These are phyloP conservation scores for Ochlodes sylvanus DNA, from an alignment of 2,888 invertebrate genomes.

Conservation along the genomic window DNA sequence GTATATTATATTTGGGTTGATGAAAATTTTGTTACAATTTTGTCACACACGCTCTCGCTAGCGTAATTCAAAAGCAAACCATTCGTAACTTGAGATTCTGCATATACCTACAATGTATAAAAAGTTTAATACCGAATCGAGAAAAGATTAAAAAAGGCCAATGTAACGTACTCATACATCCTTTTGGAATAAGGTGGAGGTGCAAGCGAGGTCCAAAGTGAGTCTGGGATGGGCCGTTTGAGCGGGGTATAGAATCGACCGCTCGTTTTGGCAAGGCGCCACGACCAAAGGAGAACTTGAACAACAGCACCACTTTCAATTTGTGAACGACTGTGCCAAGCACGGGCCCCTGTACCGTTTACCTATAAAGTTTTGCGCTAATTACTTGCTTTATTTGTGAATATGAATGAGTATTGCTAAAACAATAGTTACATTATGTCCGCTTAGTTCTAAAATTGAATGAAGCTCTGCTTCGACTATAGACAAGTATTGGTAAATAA, in stretches of 20 bases:
- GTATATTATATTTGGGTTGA: too few relatives aligned
- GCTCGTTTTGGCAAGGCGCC: slow-evolving; percentile 65
- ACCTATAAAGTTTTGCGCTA: slow-evolving; percentile 28
- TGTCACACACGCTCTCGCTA: too few relatives aligned
- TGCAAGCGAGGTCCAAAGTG: slow-evolving; percentile 37
- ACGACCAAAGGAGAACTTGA: slow-evolving; percentile 53
- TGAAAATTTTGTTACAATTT: too few relatives aligned
- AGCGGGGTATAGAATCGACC: slow-evolving; percentile 62
- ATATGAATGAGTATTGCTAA: neutral
- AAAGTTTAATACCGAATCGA: too few relatives aligned
- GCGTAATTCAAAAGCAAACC: too few relatives aligned
- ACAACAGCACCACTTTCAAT: slow-evolving; percentile 61
- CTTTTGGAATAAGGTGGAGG: slow-evolving; percentile 44
- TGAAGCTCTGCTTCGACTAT: too few relatives aligned
- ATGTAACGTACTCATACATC: neutral
- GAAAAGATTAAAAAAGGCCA: neutral
- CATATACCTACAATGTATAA: too few relatives aligned
- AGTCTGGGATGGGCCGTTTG: slow-evolving; percentile 43
- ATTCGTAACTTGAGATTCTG: too few relatives aligned
- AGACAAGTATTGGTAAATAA: too few relatives aligned
- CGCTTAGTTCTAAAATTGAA: too few relatives aligned
- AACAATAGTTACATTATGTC: neutral
- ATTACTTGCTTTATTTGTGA: slow-evolving; percentile 19
- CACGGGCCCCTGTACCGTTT: slow-evolving; percentile 45
- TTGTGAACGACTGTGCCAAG: slow-evolving; percentile 59